These are phyloP conservation scores for Triplophysa dalaica DNA, from an alignment of 2,113 vertebrate genomes.

Conservation along the genomic window DNA sequence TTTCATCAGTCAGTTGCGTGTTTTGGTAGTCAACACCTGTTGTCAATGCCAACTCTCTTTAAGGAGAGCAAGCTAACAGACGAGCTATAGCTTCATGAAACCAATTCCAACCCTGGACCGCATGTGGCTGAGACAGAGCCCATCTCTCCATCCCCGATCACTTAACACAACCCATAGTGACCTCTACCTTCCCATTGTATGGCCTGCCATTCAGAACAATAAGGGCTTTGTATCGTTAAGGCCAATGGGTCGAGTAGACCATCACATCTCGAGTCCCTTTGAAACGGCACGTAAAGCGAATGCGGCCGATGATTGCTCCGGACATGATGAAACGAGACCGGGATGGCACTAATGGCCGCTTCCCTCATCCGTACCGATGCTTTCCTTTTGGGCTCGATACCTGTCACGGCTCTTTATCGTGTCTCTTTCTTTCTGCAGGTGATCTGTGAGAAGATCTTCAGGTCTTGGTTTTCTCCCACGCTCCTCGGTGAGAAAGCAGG, in stretches of 20 bases:
- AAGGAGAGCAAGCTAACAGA: conserved; percentile 50
- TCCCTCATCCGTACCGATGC: not conserved
- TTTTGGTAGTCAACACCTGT: conserved; percentile 49
- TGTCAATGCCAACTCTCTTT: conserved; percentile 46
- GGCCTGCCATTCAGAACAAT: conserved; percentile 58
- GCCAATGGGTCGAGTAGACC: conserved; percentile 47
- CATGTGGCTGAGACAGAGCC: conserved; percentile 53
- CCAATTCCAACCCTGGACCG: conserved; percentile 47
- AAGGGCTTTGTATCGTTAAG: conserved; percentile 55
- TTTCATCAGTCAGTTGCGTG: conserved; percentile 39
- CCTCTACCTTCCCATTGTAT: conserved; percentile 56
- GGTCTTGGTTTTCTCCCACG: conserved; percentile 83
- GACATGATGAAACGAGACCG: conserved; percentile 48
- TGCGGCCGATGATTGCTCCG: conserved; percentile 50
- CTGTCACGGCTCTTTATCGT: conserved; percentile 3
- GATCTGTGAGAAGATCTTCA: conserved; percentile 96
- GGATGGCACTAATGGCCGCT: conserved; percentile 45
- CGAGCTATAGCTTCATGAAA: conserved; percentile 41
- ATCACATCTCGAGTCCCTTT: conserved; percentile 47
- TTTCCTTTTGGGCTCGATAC: conserved; percentile 20
- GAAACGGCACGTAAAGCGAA: conserved; percentile 50
- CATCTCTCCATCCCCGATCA: conserved; percentile 55
- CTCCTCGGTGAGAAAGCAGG: conserved; percentile 68
- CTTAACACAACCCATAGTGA: conserved; percentile 56
- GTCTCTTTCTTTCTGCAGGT: conserved; percentile 72